Evolutionary conservation across 1,140 invertebrate genomes (phyloP).

Genomic region (Lucilia sericata): DNA sequence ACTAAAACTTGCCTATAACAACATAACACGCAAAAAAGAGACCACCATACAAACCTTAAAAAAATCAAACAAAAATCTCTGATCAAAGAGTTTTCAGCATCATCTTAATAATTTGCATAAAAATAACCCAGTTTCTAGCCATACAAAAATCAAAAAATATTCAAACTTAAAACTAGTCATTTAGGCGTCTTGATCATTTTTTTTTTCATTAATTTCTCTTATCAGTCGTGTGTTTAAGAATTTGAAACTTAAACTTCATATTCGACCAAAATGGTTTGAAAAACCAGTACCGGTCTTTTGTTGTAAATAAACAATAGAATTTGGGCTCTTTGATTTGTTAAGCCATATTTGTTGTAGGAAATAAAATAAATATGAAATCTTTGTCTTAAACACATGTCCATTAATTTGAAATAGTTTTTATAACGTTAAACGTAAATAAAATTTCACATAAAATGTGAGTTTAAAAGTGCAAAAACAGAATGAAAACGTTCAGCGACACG

Average conservation of each 20-base stretch:
- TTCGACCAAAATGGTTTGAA: background rate
- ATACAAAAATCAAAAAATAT: background rate
- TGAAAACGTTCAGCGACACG: background rate
- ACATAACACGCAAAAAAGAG: background rate
- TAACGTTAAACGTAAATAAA: too few relatives aligned
- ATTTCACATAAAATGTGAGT: background rate
- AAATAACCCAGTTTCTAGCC: background rate
- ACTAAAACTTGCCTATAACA: background rate
- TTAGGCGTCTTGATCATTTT: background rate
- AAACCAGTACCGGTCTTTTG: background rate
- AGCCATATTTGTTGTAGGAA: background rate
- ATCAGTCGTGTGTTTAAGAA: background rate
- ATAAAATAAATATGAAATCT: background rate
- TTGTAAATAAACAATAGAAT: background rate
- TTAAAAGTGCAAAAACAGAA: background rate
- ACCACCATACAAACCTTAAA: background rate
- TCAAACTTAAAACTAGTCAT: background rate
- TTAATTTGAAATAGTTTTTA: background rate
- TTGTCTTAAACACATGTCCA: background rate
- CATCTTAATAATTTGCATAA: constrained; percentile 2
- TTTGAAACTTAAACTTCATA: background rate
- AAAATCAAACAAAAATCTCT: background rate
- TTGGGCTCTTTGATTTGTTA: background rate
- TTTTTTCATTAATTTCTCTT: background rate
- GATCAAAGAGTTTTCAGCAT: background rate